Evolutionary conservation across 2,797 vertebrate species (phyloP), one percentile per base, ranked within the genome.

Genomic region (Eleutherodactylus coqui): DNA sequence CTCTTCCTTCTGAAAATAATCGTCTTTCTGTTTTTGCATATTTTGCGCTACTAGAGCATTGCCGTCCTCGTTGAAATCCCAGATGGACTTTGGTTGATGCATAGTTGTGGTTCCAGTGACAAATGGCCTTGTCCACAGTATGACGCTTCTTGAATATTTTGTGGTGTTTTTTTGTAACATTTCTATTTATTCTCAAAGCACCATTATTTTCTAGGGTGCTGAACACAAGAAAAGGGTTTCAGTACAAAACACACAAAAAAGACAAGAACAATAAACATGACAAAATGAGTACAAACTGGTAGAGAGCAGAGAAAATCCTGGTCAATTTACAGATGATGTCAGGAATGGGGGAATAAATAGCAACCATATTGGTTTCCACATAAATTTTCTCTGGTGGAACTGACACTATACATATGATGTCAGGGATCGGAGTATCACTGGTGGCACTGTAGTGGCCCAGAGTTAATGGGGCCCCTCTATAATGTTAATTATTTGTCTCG

Each of bases 1-100:
- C 82, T 91, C 89, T 89, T 92, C 89, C 90, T 91, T 93, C 91
- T 86, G 89, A 87, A 92, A 93, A 92, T 91, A 92, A 88, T 75
- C 86, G 88, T 84, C 75, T 51, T 24, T 72, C 69, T 82, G 89
- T 89, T 89, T 88, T 88, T 86, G 83, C 49, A 89, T 90, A 88
- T 87, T 32, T 24, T 67, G 38, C 85, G 81, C 0, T 5, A 90
- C 55, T 88, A 88, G 89, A 88, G 86, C 90, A 93, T 94, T 94
- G 90, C 91, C 88, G 60, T 90, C 91, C 88, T 91, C 2, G 11
- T 86, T 89, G 92, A 91, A 58, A 90, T 85, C 82, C 47, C 86
- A 84, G 0, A 1, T 88, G 85, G 83, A 87, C 82, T 85, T 89
- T 83, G 88, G 83, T 87, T 89, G 88, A 87, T 88, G 86, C 91